Evolutionary conservation across 2,888 invertebrate species (phyloP).

Genomic region (Apamea monoglypha): DNA sequence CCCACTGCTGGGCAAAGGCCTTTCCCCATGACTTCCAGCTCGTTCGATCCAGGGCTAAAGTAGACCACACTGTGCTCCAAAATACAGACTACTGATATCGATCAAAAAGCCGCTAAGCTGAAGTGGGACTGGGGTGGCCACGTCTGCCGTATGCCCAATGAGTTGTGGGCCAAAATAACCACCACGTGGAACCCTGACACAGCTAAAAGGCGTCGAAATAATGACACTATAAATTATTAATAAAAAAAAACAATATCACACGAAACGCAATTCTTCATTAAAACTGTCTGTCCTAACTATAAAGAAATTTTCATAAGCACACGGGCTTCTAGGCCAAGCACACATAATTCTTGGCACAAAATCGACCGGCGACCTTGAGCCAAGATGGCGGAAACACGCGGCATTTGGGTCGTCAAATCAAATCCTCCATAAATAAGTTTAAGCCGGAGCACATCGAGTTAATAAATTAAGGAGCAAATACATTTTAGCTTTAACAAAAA

Average conservation of each 20-base stretch:
- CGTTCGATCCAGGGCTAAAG: too few species aligned
- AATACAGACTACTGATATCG: too few species aligned
- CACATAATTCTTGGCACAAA: constrained; percentile 9
- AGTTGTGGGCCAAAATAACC: too few species aligned
- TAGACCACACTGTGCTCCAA: too few species aligned
- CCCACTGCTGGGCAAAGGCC: too few species aligned
- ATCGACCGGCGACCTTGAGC: constrained; percentile 28
- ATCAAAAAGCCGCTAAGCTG: too few species aligned
- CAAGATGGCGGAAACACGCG: constrained; percentile 11
- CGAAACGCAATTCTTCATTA: background rate
- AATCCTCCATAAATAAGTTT: constrained; percentile 44
- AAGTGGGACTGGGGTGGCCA: too few species aligned
- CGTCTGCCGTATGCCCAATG: too few species aligned
- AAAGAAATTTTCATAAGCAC: background rate
- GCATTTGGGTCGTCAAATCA: constrained; percentile 38
- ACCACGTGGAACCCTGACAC: too few species aligned
- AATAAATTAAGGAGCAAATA: constrained; percentile 24
- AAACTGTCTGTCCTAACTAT: too few species aligned
- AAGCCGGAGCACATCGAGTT: constrained; percentile 28
- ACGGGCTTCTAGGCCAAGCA: background rate
- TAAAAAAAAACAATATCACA: background rate
- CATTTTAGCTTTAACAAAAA: constrained; percentile 22
- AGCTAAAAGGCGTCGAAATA: too few species aligned
- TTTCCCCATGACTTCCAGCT: too few species aligned
- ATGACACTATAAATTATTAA: background rate